Base-by-base conservation (phyloP, 1,140 invertebrate genomes). In the Neodiprion lecontei region DNA sequence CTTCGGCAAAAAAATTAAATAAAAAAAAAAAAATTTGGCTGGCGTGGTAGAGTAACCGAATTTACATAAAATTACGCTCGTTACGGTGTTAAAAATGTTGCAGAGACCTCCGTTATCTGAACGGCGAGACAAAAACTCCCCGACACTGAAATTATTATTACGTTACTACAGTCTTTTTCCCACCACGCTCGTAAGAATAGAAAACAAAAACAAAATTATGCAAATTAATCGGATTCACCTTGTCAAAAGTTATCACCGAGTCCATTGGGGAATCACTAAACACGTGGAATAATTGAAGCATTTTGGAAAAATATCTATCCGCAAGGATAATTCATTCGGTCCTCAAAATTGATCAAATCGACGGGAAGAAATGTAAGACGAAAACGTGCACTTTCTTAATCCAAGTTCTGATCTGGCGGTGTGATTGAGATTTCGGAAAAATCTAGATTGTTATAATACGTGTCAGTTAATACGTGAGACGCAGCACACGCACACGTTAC, bases 61-160 rank as follows among this genome's bases (percentile, higher is more conserved):
- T 69, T 69, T 69, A 69, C 67, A 69, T 69, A 21, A 69, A 14
- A 69, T 69, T 47, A 69, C 17, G 23, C 40, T 69, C 67, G 21
- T 69, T 47, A 47, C 11, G 21, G 10, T 14, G 21, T 14, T 69
- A 69, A 69, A 69, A 69, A 69, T 69, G 28, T 40, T 5, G 14
- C 67, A 69, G 67, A 23, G 21, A 21, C 67, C 40, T 17, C 21
- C 67, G 8, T 69, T 7, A 65, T 21, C 21, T 21, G 53, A 9
- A 17, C 53, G 9, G 53, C 9, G 53, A 40, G 28, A 14, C 17
- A 14, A 21, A 21, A 65, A 65, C 0, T 65, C 17, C 17, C 40
- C 21, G 67, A 69, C 67, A 69, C 40, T 69, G 21, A 40, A 40
- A 40, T 40, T 69, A 11, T 69, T 11, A 69, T 69, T 47, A 12